Evolutionary conservation across 2,888 invertebrate species (phyloP).

Genomic region (Seira sanloemensis): DNA sequence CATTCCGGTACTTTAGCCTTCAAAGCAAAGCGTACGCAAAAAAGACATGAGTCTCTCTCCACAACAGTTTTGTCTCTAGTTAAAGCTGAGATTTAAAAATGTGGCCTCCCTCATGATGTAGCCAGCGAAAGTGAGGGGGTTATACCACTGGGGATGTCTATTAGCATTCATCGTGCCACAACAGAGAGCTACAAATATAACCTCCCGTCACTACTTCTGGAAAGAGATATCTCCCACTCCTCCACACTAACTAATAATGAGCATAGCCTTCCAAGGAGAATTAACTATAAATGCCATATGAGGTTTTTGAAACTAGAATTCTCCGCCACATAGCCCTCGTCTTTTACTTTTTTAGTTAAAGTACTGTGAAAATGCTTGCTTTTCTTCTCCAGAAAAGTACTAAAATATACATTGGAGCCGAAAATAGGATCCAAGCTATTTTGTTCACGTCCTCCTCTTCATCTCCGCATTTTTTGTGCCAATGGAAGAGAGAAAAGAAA

Average conservation of each 20-base stretch:
- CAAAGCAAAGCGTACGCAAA: slow-evolving; percentile 37
- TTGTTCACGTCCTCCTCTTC: slow-evolving; percentile 3
- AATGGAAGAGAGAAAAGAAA: slow-evolving; percentile 8
- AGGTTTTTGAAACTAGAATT: neutral
- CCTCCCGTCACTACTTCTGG: neutral
- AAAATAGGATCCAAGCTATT: slow-evolving; percentile 9
- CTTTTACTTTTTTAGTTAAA: neutral
- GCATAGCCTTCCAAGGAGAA: slow-evolving; percentile 4
- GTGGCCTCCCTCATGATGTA: neutral
- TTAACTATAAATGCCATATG: slow-evolving; percentile 16
- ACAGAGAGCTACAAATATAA: neutral
- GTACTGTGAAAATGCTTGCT: slow-evolving; percentile 8
- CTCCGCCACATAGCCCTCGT: neutral
- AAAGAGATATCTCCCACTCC: neutral
- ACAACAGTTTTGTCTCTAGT: slow-evolving; percentile 14
- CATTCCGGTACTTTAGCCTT: slow-evolving; percentile 48
- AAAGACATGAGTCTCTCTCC: neutral
- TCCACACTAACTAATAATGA: neutral
- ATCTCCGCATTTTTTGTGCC: neutral
- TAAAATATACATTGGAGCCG: slow-evolving; percentile 7
- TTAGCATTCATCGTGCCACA: neutral
- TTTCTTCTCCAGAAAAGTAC: slow-evolving; percentile 1
- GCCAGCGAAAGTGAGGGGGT: slow-evolving; percentile 5
- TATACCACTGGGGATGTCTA: slow-evolving; percentile 29
- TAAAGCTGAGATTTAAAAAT: slow-evolving; percentile 12